A percentile compares a stretch with the other conserved stretches of the same genome.
phyloP scores from a whole-genome alignment of 2,797 vertebrate species.

The Leptodactylus fallax region DNA sequence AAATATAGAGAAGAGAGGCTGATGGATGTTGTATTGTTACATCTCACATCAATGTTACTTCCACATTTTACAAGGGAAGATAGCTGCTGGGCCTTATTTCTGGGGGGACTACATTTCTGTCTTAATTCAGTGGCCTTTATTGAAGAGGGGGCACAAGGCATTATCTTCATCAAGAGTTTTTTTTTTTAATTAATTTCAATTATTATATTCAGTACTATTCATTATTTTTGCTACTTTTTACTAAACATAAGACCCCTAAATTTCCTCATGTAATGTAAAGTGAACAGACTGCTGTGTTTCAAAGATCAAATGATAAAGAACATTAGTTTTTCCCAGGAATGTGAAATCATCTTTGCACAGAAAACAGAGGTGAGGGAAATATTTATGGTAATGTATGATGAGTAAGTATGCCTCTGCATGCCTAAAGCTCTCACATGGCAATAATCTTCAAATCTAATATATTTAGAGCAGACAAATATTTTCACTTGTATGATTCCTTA shows the following conservation, averaged over 20 bases:
- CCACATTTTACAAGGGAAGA: no score
- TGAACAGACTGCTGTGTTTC: neutral
- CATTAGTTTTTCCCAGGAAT: constrained; percentile 13
- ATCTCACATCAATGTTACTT: no score
- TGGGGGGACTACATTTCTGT: no score
- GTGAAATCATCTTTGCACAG: constrained; percentile 18
- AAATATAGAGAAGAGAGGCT: no score
- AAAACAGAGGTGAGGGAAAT: constrained; percentile 11
- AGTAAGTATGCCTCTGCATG: constrained; percentile 20
- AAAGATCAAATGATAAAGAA: neutral
- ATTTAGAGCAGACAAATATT: constrained; percentile 23
- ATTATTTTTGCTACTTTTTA: neutral
- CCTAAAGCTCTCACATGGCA: constrained; percentile 2
- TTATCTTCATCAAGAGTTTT: no score
- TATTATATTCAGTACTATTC: no score
- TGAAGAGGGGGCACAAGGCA: no score
- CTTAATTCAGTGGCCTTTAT: no score
- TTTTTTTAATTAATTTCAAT: no score
- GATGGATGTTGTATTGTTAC: no score
- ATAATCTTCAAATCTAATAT: constrained; percentile 30
- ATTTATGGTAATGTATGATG: constrained; percentile 43
- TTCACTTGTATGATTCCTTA: constrained; percentile 5
- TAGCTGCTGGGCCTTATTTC: no score
- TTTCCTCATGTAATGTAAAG: neutral
- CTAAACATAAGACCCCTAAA: neutral